A percentile compares a stretch with the other conserved stretches of the same genome.
phyloP scores from a whole-genome alignment of 2,113 vertebrate species.

The Entelurus aequoreus region DNA sequence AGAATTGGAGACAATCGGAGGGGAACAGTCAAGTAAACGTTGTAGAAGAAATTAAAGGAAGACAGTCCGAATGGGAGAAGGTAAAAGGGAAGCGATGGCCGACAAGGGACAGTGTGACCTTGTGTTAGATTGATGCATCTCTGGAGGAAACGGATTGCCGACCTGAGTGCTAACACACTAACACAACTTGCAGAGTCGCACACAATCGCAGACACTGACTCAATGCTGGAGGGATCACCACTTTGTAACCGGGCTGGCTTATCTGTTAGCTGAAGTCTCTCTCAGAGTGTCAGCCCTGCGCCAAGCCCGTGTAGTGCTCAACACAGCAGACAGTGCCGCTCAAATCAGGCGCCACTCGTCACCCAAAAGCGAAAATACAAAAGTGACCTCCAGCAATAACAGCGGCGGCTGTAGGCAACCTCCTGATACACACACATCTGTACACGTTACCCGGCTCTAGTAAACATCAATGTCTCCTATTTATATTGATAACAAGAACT shows the following conservation, averaged over 20 bases:
- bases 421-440: too few relatives aligned
- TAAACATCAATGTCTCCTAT: too few relatives aligned
- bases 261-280: conserved; percentile 49
- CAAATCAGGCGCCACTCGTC: conserved; percentile 39
- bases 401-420: too few relatives aligned
- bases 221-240: conserved; percentile 43
- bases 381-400: conserved; percentile 5
- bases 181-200: not conserved
- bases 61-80: conserved; percentile 1
- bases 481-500: too few relatives aligned
- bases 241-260: conserved; percentile 53
- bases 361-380: conserved; percentile 27
- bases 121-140: conserved; percentile 64
- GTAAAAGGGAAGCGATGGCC: conserved; percentile 24
- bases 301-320: conserved; percentile 15
- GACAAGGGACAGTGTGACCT: conserved; percentile 49
- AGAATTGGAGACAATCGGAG: conserved; percentile 19
- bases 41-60: conserved; percentile 4
- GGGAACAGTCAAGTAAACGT: not conserved
- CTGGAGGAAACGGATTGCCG: conserved; percentile 52
- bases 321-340: conserved; percentile 36
- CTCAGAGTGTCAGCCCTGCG: conserved; percentile 24
- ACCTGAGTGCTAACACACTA: conserved; percentile 6
- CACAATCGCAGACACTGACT: not conserved
- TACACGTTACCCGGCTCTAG: too few relatives aligned